Evolutionary conservation across 2,888 invertebrate species (phyloP).

Genomic region (Hyposoter dolosus): DNA sequence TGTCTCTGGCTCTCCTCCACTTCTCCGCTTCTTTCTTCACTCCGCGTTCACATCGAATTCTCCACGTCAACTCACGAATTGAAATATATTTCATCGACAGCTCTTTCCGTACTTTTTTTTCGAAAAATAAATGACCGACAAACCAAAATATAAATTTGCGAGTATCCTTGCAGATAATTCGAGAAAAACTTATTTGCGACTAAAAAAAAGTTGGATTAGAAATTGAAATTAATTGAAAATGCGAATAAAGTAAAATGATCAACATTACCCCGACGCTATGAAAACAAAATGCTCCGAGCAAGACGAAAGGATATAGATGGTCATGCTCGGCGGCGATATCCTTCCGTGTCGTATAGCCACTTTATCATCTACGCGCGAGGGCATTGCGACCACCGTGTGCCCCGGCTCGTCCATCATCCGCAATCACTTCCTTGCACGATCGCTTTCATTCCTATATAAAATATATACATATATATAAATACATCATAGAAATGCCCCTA

Average conservation of each 20-base stretch:
- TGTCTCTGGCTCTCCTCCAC: not conserved
- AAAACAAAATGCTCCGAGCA: slow-evolving; percentile 35
- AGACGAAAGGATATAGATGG: slow-evolving; percentile 76
- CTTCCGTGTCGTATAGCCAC: slow-evolving; percentile 78
- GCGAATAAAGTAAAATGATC: slow-evolving; percentile 66
- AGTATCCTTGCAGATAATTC: not conserved
- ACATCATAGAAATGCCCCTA: slow-evolving; percentile 14
- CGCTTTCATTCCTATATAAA: slow-evolving; percentile 71
- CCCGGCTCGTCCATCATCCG: slow-evolving; percentile 81
- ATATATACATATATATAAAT: slow-evolving; percentile 7
- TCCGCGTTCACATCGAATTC: slow-evolving; percentile 16
- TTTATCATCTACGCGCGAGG: slow-evolving; percentile 77
- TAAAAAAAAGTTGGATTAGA: not conserved
- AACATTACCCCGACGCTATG: slow-evolving; percentile 61
- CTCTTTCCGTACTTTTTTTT: slow-evolving; percentile 5
- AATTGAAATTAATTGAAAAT: slow-evolving; percentile 10
- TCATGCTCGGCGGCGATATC: slow-evolving; percentile 79
- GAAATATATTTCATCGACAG: slow-evolving; percentile 38
- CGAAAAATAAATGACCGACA: not conserved
- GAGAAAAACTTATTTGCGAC: not conserved
- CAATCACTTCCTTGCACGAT: slow-evolving; percentile 81
- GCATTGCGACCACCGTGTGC: slow-evolving; percentile 65
- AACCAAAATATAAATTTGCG: not conserved
- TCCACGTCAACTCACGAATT: slow-evolving; percentile 40
- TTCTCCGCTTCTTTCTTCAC: not conserved